Base-by-base conservation (phyloP, 64 coral and sea anemone species). In the Exaiptasia diaphana region DNA sequence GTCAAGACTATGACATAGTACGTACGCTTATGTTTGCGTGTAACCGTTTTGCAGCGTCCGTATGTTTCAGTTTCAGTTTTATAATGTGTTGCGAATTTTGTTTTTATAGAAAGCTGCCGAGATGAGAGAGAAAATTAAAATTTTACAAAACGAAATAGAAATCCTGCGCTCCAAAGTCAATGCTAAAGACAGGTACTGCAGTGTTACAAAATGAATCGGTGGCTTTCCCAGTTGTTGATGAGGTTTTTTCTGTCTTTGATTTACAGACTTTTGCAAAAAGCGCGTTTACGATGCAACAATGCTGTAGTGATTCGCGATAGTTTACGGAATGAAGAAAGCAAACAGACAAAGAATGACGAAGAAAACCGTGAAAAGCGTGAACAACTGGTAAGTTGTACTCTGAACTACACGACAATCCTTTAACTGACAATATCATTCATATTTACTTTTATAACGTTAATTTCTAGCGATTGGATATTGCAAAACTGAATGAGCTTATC, bases 141-240 rank as follows among this genome's bases (percentile, higher is more conserved):
- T 99, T 38, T 80, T 99, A 42, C 95, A 99, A 48, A 99, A 99
- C 38, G 95, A 99, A 93, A 99, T 99, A 53, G 95, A 99, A 93
- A 99, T 99, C 46, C 53, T 99, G 27, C 86, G 95, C n/a, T 99
- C 95, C 18, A 99, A 97, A 99, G 95, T 99, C 5, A 99, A 99
- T 67, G 90, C 90, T 50, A 99, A 99, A 76, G 95, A 99, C 79
- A 99, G 95, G 95, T 99, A 50, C 73, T 41, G 36, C 15, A 64
- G 18, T 5, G 25, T 1, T 15, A 55, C 18, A 32, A 38, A 30
- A 14, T 5, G 21, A 65, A 65, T n/a, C 32, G 18, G 3, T 30
- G n/a, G 20, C 36, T 18, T 20, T 31, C 18, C 11, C 12, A 20
- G 42, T 53, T 52, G 0, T 20, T 54, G 31, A 4, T 23, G 3